Base-by-base conservation (phyloP, 2,113 vertebrate genomes). In the Sylvietta virens region DNA sequence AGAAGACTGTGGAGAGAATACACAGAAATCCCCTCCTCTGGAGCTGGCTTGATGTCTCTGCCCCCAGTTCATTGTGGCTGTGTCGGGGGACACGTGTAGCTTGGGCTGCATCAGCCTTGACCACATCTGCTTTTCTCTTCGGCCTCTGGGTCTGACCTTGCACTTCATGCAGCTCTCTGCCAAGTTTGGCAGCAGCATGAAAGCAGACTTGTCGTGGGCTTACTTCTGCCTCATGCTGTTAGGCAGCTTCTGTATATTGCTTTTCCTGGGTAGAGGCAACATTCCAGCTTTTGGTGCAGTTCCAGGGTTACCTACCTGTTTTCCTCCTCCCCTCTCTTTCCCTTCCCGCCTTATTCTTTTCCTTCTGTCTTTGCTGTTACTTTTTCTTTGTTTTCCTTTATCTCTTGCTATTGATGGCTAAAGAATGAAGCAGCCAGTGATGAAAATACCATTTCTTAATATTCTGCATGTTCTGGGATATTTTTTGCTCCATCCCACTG, bases 221-320 rank as follows among this genome's bases (percentile, higher is more conserved):
- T 79, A 40, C 79, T 96, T 95, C 92, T 96, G 79, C 94, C 88
- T 93, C 66, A 37, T 78, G 93, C 92, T 96, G 79, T 58, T 80
- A 90, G 54, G 78, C 90, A 96, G 81, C 74, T 83, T 87, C 74
- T 70, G 58, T 62, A 33, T 62, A 16, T 70, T 92, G 81, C 79
- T 95, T 93, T 79, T 96, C 86, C 72, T 84, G 65, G 40, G 61
- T 39, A 60, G 67, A 93, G 80, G 76, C 69, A 72, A 31, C 79
- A 45, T 93, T 94, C 69, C 80, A 84, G 80, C 24, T 88, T 83
- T 71, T 7, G 7, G 31, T 88, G 64, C 3, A 5, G 26, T 62
- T 94, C 58, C 69, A 84, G 76, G 64, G 69, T 86, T 91, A 95
- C 51, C 28, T 71, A 31, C 40, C 44, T 28, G 6, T 66, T 74